Percentiles rank a stretch among this genome's conserved stretches.
phyloP scores from a whole-genome alignment of 2,888 invertebrate species.

The Corythucha ciliata region DNA sequence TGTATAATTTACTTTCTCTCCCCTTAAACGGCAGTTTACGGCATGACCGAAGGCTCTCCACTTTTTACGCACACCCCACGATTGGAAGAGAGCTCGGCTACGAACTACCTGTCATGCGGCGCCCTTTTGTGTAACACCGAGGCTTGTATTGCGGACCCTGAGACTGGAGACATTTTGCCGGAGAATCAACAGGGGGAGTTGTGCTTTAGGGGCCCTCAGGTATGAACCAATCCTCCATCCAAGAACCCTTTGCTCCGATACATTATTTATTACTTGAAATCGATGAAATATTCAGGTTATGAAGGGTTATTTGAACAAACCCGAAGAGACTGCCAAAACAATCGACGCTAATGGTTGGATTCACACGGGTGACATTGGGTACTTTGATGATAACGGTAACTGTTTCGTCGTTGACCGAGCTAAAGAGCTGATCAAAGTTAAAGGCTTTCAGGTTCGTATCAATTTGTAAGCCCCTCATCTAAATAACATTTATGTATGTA shows the following conservation, averaged over 20 bases:
- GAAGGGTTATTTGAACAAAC: slow-evolving; percentile 70
- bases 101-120: slow-evolving; percentile 43
- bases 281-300: slow-evolving; percentile 52
- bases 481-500: background rate
- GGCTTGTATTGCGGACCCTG: slow-evolving; percentile 53
- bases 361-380: slow-evolving; percentile 67
- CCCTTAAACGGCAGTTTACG: slow-evolving; percentile 40
- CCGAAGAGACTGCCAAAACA: slow-evolving; percentile 60
- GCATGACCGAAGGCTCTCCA: slow-evolving; percentile 50
- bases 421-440: slow-evolving; percentile 49
- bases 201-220: slow-evolving; percentile 63
- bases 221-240: slow-evolving; percentile 36
- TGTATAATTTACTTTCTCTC: background rate
- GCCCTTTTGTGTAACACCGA: slow-evolving; percentile 57
- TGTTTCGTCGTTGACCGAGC: slow-evolving; percentile 45
- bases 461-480: background rate
- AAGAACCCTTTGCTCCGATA: background rate
- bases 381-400: slow-evolving; percentile 51
- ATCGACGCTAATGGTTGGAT: slow-evolving; percentile 70
- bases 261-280: background rate
- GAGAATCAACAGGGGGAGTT: slow-evolving; percentile 62
- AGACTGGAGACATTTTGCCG: slow-evolving; percentile 49
- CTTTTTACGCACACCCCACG: slow-evolving; percentile 53
- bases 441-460: slow-evolving; percentile 45
- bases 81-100: slow-evolving; percentile 42